Percentiles rank a stretch among this genome's conserved stretches.
phyloP scores from a whole-genome alignment of 2,113 vertebrate genomes.

The Okapia johnstoni region DNA sequence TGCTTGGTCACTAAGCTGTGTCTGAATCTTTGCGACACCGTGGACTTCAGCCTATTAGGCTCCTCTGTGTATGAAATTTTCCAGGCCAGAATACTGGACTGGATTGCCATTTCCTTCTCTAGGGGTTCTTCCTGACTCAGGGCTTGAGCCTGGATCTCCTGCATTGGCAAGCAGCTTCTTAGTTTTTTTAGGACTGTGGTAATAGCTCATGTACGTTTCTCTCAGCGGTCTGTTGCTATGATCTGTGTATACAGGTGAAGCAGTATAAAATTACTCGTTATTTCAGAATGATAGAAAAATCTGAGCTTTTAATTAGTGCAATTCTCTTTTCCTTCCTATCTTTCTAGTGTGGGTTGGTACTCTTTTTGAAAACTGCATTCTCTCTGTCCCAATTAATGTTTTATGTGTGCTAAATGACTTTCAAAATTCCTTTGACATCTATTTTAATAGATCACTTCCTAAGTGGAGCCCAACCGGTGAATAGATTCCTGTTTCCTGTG shows the following conservation, averaged over 20 bases:
- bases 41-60: background rate
- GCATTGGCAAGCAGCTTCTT: background rate
- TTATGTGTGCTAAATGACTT: background rate
- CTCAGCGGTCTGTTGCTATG: background rate
- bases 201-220: background rate
- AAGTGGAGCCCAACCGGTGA: background rate
- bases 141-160: background rate
- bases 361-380: background rate
- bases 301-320: background rate
- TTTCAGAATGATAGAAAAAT: background rate
- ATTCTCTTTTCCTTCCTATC: background rate
- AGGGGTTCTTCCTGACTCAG: background rate
- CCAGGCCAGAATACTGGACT: background rate
- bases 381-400: background rate
- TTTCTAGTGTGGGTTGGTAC: background rate
- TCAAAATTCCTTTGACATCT: background rate
- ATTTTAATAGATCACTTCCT: background rate
- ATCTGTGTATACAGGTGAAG: background rate
- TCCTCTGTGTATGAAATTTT: background rate
- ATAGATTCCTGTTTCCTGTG: background rate
- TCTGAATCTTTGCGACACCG: background rate
- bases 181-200: background rate
- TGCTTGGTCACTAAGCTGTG: background rate
- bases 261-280: background rate
- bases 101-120: background rate